Evolutionary conservation across 2,113 vertebrate genomes (phyloP).

Genomic region (Indri indri): DNA sequence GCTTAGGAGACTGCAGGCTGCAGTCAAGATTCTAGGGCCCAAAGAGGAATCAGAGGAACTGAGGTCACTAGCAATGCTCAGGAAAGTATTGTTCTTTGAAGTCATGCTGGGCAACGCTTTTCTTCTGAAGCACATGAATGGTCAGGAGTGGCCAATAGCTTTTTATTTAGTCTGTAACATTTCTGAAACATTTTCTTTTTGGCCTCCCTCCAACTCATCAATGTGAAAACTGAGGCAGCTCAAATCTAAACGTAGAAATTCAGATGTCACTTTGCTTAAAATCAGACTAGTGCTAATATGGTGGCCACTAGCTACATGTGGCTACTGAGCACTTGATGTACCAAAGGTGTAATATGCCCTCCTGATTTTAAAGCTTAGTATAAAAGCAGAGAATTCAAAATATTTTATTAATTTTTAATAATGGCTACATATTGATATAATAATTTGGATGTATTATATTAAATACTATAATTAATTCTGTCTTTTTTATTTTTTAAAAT

Average conservation of each 20-base stretch:
- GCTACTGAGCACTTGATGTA: not conserved
- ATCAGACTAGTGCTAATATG: not conserved
- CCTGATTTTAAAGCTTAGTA: conserved; percentile 33
- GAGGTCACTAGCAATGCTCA: not conserved
- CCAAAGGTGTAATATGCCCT: not conserved
- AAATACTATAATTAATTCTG: not conserved
- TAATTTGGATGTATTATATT: not conserved
- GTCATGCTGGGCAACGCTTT: not conserved
- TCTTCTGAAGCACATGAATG: not conserved
- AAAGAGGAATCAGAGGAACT: not conserved
- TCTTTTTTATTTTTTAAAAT: not conserved
- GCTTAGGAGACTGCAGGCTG: not conserved
- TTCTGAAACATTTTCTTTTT: not conserved
- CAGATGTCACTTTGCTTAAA: not conserved
- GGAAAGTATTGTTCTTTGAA: not conserved
- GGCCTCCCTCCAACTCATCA: not conserved
- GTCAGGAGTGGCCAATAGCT: not conserved
- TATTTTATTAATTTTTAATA: not conserved
- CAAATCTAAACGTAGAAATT: not conserved
- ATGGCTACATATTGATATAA: not conserved
- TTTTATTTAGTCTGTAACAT: not conserved
- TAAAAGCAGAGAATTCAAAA: conserved; percentile 47
- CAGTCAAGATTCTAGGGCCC: not conserved
- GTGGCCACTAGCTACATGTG: not conserved
- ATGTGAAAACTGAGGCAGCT: conserved; percentile 21